These are phyloP conservation scores for Hozukius guyotensis DNA, from an alignment of 2,797 vertebrate species.

Conservation along the genomic window DNA sequence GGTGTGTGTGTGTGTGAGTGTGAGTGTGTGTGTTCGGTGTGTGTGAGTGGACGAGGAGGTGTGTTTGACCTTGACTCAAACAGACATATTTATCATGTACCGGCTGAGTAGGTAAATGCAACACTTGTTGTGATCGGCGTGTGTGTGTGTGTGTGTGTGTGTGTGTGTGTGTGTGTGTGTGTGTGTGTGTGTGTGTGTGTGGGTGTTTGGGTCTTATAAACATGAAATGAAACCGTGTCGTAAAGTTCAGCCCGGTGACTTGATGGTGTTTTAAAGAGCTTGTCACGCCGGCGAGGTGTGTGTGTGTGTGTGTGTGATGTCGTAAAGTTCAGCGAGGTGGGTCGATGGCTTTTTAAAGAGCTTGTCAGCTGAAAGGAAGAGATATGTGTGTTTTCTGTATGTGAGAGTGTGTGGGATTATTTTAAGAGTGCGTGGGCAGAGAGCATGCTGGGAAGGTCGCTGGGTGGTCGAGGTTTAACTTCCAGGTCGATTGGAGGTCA, in stretches of 20 bases:
- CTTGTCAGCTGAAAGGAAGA: conserved; percentile 62
- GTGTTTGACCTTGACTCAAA: conserved; percentile 92
- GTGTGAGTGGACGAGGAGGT: conserved; percentile 69
- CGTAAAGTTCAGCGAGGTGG: conserved; percentile 72
- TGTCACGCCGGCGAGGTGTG: conserved; percentile 24
- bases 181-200: conserved; percentile 1
- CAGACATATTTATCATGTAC: conserved; percentile 91
- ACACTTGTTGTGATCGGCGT: conserved; percentile 66
- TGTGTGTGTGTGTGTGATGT: conserved; percentile 50
- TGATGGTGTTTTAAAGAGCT: conserved; percentile 74
- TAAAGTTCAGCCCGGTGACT: conserved; percentile 65
- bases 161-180: neutral
- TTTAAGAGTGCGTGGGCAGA: neutral
- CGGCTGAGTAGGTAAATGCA: conserved; percentile 84
- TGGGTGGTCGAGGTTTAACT: conserved; percentile 25
- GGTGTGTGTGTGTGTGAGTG: neutral
- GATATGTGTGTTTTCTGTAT: conserved; percentile 28
- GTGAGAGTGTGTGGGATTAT: conserved; percentile 2
- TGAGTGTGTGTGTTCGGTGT: neutral
- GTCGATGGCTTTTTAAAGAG: conserved; percentile 71
- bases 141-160: conserved; percentile 8
- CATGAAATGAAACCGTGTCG: conserved; percentile 59
- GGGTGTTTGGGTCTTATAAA: conserved; percentile 58
- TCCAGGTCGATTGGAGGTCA: conserved; percentile 54
- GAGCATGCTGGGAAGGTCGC: conserved; percentile 12